Evolutionary conservation across 2,797 vertebrate species (phyloP).

Genomic region (Peromyscus nudipes): DNA sequence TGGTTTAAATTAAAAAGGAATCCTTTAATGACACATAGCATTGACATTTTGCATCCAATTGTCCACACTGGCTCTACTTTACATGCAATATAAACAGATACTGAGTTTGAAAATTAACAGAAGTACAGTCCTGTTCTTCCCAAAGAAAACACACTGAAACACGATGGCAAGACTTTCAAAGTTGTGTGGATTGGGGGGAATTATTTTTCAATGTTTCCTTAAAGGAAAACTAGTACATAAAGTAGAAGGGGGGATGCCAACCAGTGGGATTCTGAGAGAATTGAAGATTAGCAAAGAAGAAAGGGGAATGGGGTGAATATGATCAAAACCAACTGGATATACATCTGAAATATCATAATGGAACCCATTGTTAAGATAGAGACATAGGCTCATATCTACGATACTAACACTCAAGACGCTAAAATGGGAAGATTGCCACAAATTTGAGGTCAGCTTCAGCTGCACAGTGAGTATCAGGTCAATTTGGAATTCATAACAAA

Average conservation of each 20-base stretch:
- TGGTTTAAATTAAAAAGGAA: background rate
- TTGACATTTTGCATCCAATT: slow-evolving; percentile 19
- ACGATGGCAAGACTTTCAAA: slow-evolving; percentile 12
- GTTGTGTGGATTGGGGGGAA: background rate
- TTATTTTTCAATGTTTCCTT: slow-evolving; percentile 28
- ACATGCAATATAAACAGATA: background rate
- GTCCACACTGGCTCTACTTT: background rate
- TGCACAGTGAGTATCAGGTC: background rate
- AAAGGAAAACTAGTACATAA: background rate
- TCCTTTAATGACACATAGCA: background rate
- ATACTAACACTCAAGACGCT: background rate
- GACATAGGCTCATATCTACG: background rate
- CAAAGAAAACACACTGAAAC: slow-evolving; percentile 17
- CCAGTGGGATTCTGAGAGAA: background rate
- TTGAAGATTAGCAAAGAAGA: background rate
- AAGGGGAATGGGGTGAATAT: background rate
- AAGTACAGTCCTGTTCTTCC: background rate
- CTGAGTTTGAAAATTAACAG: slow-evolving; percentile 9
- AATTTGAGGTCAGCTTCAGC: background rate
- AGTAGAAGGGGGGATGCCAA: background rate
- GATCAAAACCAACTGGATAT: background rate
- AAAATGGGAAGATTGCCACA: background rate
- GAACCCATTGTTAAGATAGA: background rate
- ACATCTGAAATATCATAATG: background rate
- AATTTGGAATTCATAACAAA: background rate